Evolutionary conservation across 2,113 vertebrate genomes (phyloP).

Genomic region (Chaetodon trifascialis): DNA sequence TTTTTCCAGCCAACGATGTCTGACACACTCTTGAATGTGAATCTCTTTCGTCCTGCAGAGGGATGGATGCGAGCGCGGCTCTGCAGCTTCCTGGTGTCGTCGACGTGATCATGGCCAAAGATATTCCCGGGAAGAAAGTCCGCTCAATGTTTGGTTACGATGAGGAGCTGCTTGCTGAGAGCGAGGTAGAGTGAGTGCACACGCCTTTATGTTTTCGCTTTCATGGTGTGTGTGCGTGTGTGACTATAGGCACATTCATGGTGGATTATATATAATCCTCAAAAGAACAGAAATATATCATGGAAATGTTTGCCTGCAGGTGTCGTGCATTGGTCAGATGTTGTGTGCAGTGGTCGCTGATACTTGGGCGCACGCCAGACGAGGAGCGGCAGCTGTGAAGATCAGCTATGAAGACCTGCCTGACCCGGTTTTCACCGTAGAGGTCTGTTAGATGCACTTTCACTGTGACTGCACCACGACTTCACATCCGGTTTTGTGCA

Average conservation of each 20-base stretch:
- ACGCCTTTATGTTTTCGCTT: not conserved
- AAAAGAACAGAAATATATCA: too few relatives aligned
- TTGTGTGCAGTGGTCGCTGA: conserved; percentile 81
- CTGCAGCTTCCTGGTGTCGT: conserved; percentile 81
- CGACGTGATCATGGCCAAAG: conserved; percentile 79
- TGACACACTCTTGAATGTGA: too few relatives aligned
- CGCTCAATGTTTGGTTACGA: conserved; percentile 31
- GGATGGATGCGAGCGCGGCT: conserved; percentile 77
- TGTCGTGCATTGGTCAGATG: conserved; percentile 83
- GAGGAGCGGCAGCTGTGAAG: conserved; percentile 74
- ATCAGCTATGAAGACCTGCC: conserved; percentile 81
- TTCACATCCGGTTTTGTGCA: not conserved
- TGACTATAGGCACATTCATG: not conserved
- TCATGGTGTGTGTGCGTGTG: not conserved
- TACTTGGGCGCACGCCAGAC: conserved; percentile 75
- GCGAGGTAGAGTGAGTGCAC: conserved; percentile 67
- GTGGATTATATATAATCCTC: too few relatives aligned
- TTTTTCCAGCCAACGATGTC: not conserved
- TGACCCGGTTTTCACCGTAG: conserved; percentile 75
- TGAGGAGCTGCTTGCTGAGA: conserved; percentile 77
- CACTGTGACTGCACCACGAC: not conserved
- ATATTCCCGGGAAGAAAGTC: conserved; percentile 82
- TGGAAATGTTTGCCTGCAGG: conserved; percentile 61
- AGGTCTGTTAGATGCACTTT: conserved; percentile 65
- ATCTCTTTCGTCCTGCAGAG: conserved; percentile 52